A percentile compares a stretch with the other conserved stretches of the same genome.
Conservation (phyloP, 2,888 invertebrate genomes). For the Phyllotreta striolata region DNA sequence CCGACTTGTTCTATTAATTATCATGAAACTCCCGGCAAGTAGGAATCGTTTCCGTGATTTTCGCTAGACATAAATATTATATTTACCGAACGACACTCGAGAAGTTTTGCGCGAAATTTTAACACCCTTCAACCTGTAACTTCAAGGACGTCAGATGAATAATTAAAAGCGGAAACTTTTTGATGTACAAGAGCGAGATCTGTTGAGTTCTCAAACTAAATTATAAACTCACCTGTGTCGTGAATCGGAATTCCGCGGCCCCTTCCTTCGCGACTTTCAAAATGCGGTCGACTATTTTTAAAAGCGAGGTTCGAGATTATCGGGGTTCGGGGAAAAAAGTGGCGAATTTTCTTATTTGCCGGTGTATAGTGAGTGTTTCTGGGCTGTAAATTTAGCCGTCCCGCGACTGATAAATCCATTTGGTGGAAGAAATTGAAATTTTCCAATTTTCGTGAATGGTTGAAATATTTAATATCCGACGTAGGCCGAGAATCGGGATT, state of each 20-base stretch:
- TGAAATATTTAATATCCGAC: constrained; percentile 34
- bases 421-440: constrained; percentile 33
- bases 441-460: constrained; percentile 29
- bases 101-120: constrained; percentile 7
- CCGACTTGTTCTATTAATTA: too few species aligned
- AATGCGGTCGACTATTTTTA: too few species aligned
- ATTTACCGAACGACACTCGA: too few species aligned
- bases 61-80: too few species aligned
- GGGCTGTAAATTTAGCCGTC: constrained; percentile 12
- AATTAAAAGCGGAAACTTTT: constrained; percentile 24
- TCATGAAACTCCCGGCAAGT: too few species aligned
- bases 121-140: constrained; percentile 2
- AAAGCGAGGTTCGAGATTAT: too few species aligned
- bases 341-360: not conserved
- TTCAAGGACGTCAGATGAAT: constrained; percentile 15
- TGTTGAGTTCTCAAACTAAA: constrained; percentile 19
- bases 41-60: too few species aligned
- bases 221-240: constrained; percentile 26
- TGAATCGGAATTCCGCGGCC: constrained; percentile 14
- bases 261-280: constrained; percentile 1
- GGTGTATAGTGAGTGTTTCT: constrained; percentile 7
- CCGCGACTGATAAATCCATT: constrained; percentile 28
- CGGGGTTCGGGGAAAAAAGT: not conserved
- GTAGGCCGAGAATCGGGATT: constrained; percentile 25
- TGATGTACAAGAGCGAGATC: constrained; percentile 12